Evolutionary conservation across 1,140 invertebrate species (phyloP).

Genomic region (Neodiprion virginianus): DNA sequence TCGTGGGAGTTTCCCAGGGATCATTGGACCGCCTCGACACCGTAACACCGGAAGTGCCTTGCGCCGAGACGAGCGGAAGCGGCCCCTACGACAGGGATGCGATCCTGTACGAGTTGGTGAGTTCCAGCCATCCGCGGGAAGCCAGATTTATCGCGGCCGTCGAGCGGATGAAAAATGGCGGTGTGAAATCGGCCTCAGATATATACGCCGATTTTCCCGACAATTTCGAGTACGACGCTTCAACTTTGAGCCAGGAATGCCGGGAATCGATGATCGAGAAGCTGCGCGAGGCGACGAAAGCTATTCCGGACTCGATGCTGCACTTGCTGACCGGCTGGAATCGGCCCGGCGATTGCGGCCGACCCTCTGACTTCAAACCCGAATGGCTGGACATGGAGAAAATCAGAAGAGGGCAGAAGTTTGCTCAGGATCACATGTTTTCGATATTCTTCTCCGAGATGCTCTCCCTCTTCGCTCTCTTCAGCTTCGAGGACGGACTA

Average conservation of each 20-base stretch:
- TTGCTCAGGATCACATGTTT: conserved; percentile 66
- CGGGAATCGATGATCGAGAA: neutral
- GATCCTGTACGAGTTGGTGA: neutral
- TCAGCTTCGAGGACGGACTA: conserved; percentile 68
- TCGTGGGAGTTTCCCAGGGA: conserved; percentile 4
- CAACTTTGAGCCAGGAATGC: no score
- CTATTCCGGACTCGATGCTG: neutral
- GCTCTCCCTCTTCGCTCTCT: conserved; percentile 65
- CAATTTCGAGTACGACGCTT: neutral
- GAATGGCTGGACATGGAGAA: neutral
- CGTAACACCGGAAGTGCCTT: neutral
- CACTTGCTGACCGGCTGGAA: neutral
- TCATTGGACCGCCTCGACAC: neutral
- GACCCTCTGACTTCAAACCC: neutral
- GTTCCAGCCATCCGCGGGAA: no score
- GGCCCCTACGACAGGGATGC: neutral
- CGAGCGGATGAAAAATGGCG: neutral
- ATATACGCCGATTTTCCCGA: neutral
- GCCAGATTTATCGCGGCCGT: neutral
- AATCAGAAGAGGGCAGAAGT: conserved; percentile 66
- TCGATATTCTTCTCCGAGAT: conserved; percentile 66
- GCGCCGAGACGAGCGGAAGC: neutral
- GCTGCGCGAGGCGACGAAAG: neutral
- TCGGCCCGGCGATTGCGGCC: neutral
- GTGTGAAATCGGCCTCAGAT: neutral